Evolutionary conservation across 2,888 invertebrate species (phyloP), one percentile per base, ranked within the genome.

Genomic region (Pollenia griseotomentosa): DNA sequence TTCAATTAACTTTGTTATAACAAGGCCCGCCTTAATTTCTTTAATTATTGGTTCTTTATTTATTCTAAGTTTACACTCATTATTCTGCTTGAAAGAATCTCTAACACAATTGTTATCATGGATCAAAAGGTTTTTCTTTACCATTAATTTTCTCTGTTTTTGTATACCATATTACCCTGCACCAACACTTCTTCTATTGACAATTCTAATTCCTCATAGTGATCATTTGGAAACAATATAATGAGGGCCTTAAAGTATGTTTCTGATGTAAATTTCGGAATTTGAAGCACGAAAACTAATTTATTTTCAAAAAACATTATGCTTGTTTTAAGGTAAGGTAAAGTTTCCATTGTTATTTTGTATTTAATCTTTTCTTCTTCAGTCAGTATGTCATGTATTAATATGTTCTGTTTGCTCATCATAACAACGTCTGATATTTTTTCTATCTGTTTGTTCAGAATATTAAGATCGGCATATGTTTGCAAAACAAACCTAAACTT

Each of bases 261-360:
- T 23, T 73, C 59, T 59, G 44, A 59, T 59, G 73, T 46, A 59
- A 59, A 59, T 46, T 59, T 73, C n/a, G 59, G 59, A 59, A 59
- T 46, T 19, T 48, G 61, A 48, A 61, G 61, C 33, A 74, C 61
- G n/a, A 74, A 61, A 59, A 73, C 48, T 73, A 59, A 46, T 33
- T 48, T 74, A 16, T 74, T 48, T 74, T 74, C 61, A 74, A 61
- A 74, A 74, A 74, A 61, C 51, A 61, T 48, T 33, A 48, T 59
- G 46, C 19, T 73, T 46, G 73, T 59, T 61, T 73, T 57, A 57
- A 70, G 53, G 23, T 53, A 70, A 55, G 70, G 55, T n/a, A 70
- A 55, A 44, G 71, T 59, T 73, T 73, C 57, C 44, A 73, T 44
- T 10, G 57, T 57, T 12, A 73, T 44, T 19, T 57, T 57, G 71